phyloP scores from a whole-genome alignment of 2,113 vertebrate species.

The Melanostigma gelatinosum region DNA sequence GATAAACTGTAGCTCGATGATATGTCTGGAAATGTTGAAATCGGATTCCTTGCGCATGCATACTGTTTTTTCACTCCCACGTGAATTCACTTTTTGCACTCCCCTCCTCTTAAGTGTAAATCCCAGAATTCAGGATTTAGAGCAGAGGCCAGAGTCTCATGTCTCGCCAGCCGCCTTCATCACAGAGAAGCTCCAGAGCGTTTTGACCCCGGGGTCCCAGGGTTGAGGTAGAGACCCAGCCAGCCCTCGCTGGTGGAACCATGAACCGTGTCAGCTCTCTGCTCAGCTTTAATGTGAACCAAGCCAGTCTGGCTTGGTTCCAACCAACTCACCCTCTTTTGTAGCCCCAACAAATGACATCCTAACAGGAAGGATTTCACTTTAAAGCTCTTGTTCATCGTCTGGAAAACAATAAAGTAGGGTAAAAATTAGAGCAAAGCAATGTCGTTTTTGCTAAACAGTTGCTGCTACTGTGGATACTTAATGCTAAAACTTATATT shows the following conservation, averaged over 20 bases:
- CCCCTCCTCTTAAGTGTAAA: conserved; percentile 49
- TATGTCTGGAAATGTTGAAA: conserved; percentile 66
- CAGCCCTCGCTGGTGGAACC: conserved; percentile 65
- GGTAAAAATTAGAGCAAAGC: neutral
- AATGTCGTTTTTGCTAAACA: neutral
- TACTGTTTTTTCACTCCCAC: conserved; percentile 41
- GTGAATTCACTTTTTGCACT: conserved; percentile 48
- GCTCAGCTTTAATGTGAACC: conserved; percentile 70
- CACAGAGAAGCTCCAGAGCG: conserved; percentile 47
- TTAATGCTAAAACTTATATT: neutral
- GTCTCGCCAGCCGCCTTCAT: conserved; percentile 60
- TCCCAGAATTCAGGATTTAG: conserved; percentile 58
- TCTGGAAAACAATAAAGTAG: neutral
- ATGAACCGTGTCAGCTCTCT: conserved; percentile 72
- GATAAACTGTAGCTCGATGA: conserved; percentile 49
- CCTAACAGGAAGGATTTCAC: conserved; percentile 18
- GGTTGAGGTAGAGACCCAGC: conserved; percentile 63
- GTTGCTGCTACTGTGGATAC: neutral
- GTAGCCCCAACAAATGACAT: conserved; percentile 30
- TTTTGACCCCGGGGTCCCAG: conserved; percentile 66
- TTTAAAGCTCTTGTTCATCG: conserved; percentile 7
- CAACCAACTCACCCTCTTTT: conserved; percentile 47
- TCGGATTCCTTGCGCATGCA: conserved; percentile 47
- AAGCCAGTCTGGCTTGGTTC: conserved; percentile 58
- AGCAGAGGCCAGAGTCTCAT: conserved; percentile 68